phyloP scores from a whole-genome alignment of 2,797 vertebrate species.

The Carduelis carduelis region DNA sequence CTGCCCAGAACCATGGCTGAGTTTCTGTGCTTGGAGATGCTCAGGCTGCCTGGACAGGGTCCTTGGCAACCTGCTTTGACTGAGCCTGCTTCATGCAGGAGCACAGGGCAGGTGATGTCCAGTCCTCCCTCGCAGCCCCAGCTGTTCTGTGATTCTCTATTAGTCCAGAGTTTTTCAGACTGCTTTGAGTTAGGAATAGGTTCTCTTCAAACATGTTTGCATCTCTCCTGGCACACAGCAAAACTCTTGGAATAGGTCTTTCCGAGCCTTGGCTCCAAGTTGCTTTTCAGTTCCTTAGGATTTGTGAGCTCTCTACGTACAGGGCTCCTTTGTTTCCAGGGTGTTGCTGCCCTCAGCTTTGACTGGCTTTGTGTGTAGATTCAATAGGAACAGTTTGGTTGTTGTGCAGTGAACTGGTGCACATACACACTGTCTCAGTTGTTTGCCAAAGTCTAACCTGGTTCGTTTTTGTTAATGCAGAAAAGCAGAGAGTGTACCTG shows the following conservation, averaged over 20 bases:
- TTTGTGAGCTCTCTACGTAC: not conserved
- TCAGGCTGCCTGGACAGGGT: not conserved
- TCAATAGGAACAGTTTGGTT: not conserved
- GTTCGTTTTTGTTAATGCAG: not conserved
- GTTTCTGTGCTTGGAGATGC: not conserved
- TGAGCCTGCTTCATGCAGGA: not conserved
- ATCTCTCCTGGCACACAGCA: not conserved
- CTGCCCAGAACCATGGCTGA: not conserved
- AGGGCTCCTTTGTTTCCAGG: not conserved
- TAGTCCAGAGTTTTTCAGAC: not conserved
- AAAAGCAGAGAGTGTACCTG: not conserved
- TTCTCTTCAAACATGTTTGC: not conserved
- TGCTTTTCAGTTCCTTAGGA: not conserved
- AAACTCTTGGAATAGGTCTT: not conserved
- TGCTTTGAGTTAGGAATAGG: not conserved
- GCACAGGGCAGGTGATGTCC: not conserved
- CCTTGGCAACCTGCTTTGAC: not conserved
- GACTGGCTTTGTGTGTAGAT: not conserved
- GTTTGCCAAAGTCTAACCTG: not conserved
- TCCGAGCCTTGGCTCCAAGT: rapidly evolving
- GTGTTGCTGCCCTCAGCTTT: not conserved
- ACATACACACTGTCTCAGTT: not conserved
- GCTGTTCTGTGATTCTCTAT: not conserved
- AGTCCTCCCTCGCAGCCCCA: not conserved
- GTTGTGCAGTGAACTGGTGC: not conserved